Conservation (phyloP, 2,113 vertebrate species). For the Azemiops feae region DNA sequence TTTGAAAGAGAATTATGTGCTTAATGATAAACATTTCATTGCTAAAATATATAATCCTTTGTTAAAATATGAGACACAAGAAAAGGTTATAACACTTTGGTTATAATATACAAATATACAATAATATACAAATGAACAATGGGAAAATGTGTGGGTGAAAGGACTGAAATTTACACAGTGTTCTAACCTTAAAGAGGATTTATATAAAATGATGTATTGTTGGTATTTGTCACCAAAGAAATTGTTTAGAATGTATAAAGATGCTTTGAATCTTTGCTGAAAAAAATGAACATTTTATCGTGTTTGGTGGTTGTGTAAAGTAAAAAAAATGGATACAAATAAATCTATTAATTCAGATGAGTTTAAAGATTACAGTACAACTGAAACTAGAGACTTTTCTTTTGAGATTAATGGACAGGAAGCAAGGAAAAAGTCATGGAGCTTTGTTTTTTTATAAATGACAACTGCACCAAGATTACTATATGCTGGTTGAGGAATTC, state of each 20-base stretch:
- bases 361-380: background rate
- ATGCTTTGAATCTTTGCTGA: background rate
- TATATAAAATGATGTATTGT: background rate
- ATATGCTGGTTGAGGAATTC: background rate
- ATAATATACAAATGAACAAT: background rate
- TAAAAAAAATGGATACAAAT: background rate
- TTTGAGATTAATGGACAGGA: background rate
- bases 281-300: background rate
- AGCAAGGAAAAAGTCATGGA: background rate
- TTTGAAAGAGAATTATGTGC: background rate
- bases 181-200: background rate
- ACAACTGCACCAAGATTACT: background rate
- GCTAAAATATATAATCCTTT: background rate
- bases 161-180: background rate
- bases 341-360: background rate
- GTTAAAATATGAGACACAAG: background rate
- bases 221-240: background rate
- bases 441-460: background rate
- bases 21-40: background rate
- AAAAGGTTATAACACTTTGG: background rate
- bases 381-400: background rate
- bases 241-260: background rate
- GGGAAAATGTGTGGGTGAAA: background rate
- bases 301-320: background rate
- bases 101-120: background rate